These are phyloP conservation scores for Bombylius major DNA, from an alignment of 2,888 invertebrate species.

Conservation along the genomic window DNA sequence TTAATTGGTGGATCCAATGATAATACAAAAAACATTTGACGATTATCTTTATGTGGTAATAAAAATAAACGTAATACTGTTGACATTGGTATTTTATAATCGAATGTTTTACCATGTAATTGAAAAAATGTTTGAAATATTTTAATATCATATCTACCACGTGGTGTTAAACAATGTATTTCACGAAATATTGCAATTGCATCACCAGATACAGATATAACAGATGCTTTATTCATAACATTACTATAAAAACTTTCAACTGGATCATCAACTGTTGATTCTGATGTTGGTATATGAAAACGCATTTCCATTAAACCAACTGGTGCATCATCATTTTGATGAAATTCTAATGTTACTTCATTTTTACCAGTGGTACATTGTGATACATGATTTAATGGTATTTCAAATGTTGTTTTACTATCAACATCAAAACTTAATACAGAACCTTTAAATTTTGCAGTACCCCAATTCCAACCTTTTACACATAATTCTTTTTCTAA, in stretches of 20 bases:
- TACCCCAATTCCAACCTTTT: constrained; percentile 99
- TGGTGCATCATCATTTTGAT: constrained; percentile 97
- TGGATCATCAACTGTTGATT: constrained; percentile 77
- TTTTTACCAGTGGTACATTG: constrained; percentile 94
- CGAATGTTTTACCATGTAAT: constrained; percentile 95
- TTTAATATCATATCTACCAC: constrained; percentile 83
- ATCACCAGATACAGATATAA: constrained; percentile 95
- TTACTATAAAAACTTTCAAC: constrained; percentile 95
- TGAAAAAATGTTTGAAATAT: constrained; percentile 82
- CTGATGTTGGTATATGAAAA: constrained; percentile 90
- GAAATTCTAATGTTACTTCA: constrained; percentile 96
- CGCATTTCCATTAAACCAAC: constrained; percentile 95
- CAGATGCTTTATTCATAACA: constrained; percentile 94
- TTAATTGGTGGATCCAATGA: constrained; percentile 98
- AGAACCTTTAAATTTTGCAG: constrained; percentile 83
- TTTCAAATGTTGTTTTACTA: constrained; percentile 79
- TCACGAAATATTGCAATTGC: constrained; percentile 95
- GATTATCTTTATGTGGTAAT: constrained; percentile 91
- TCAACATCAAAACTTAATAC: constrained; percentile 76
- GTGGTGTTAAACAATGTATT: constrained; percentile 94
- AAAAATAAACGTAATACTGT: constrained; percentile 90
- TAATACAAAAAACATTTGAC: constrained; percentile 97
- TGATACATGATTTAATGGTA: constrained; percentile 90
- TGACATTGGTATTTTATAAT: constrained; percentile 98
- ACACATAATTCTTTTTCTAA: constrained; percentile 83